Evolutionary conservation across 2,888 invertebrate genomes (phyloP), one percentile per base, ranked within the genome.

Genomic region (Lepidocyrtoides sp.): DNA sequence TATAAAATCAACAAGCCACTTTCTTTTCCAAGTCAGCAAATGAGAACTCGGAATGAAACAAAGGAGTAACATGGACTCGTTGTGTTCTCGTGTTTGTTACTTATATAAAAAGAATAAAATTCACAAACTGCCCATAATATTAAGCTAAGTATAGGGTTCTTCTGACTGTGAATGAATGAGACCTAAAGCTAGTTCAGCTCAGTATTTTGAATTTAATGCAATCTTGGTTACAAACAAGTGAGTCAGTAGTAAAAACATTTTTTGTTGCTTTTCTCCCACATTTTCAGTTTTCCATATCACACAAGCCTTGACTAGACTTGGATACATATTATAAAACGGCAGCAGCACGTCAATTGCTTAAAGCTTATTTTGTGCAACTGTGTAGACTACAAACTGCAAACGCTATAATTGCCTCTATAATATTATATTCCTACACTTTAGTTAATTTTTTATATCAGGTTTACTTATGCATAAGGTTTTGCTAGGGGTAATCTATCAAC

Each of bases 401-500:
- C 57, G 29, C 29, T 23, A 12, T 63, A 29, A 29, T 29, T 29
- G 26, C 63, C 63, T 12, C 26, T 26, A 20, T 14, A 26, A 60
- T 82, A 41, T 72, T 69, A 72, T 85, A 85, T 72, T 84, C 51
- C 17, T 54, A 69, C 36, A 48, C 32, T 66, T 69, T 84, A 84
- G 29, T 85, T 77, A 86, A 77, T 75, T 86, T 77, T 86, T n/a
- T n/a, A 77, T 44, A 77, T 29, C 44, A 60, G 60, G 75, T 48
- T 75, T 60, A 32, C 86, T 77, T 44, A 85, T 85, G 85, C 69
- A 72, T 29, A 63, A 75, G 48, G 10, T 26, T 72, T 14, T n/a
- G 48, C 51, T 26, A 77, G 14, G 63, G 77, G 86, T 86, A 86
- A 86, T 86, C 86, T 86, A 86, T 86, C 86, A 86, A 86, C 75